phyloP scores from a whole-genome alignment of 2,113 vertebrate genomes.

The Rhombomys opimus region DNA sequence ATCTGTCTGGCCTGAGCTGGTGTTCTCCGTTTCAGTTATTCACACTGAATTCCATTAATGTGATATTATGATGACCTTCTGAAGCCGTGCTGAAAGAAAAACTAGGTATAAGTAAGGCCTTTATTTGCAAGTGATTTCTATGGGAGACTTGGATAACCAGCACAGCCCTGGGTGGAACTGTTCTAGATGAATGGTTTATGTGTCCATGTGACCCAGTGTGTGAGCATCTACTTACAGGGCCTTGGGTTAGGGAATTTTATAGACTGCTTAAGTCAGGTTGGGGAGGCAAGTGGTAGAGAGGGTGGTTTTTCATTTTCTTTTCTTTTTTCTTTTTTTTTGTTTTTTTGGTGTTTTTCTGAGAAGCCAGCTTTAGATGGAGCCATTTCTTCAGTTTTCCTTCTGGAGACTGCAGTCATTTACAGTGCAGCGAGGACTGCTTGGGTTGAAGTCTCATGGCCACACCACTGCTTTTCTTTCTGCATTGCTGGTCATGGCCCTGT shows the following conservation, averaged over 20 bases:
- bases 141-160: neutral
- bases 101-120: slow-evolving; percentile 38
- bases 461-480: neutral
- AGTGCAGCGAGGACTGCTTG: neutral
- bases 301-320: neutral
- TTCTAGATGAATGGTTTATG: slow-evolving; percentile 6
- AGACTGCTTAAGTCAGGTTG: neutral
- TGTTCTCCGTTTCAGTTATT: slow-evolving; percentile 11
- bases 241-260: neutral
- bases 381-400: slow-evolving; percentile 62
- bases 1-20: neutral
- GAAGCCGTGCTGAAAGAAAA: slow-evolving; percentile 39
- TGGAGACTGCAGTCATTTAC: slow-evolving; percentile 35
- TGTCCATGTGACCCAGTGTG: slow-evolving; percentile 31
- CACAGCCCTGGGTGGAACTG: neutral
- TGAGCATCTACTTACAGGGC: neutral
- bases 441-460: neutral
- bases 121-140: neutral
- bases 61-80: slow-evolving; percentile 29
- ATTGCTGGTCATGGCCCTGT: neutral
- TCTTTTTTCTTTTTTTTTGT: slow-evolving; percentile 11
- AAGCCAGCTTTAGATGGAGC: slow-evolving; percentile 73
- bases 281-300: neutral
- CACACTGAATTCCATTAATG: slow-evolving; percentile 41
- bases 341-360: slow-evolving; percentile 59